Evolutionary conservation across 2,888 invertebrate genomes (phyloP), one percentile per base, ranked within the genome.

Genomic region (Leucophenga montana): DNA sequence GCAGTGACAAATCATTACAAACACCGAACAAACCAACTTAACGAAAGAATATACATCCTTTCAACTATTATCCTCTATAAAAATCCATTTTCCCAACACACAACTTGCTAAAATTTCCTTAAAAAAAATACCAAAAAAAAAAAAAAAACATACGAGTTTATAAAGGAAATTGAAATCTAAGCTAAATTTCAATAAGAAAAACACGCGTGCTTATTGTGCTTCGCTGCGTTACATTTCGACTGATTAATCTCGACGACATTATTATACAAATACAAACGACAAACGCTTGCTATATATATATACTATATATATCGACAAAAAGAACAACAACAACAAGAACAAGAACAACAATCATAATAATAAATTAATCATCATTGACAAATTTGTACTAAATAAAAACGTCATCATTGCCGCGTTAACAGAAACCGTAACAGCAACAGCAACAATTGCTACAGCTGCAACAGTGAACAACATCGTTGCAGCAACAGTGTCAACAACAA

Each of bases 401-500:
- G 80, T 85, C 84, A 84, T 82, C 84, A 84, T 84, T 84, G 84
- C 85, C 78, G 84, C 84, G 84, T 85, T 84, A 85, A 83, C 84
- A 83, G 80, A 82, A 84, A 84, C 80, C 77, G 77, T 82, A 80
- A 82, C 82, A 85, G 80, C 83, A 86, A 77, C 84, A 83, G 75
- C 84, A 86, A 75, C 75, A 77, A 22, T 74, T 74, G 16, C 83
- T 79, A 70, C 83, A 80, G 74, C 80, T 27, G 53, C 66, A 80
- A 77, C 27, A 27, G 27, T 27, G 27, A 27, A 71, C 83, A 80
- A 74, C 80, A 31, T 76, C 77, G 77, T 82, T 79, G 80, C 82
- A 85, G 80, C 83, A 86, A 77, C 84, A 83, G 75, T n/a, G n/a
- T n/a, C 84, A 86, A 74, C 75, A 77, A 22, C 74, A 74, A 13